These are phyloP conservation scores for Brenthis ino DNA, from an alignment of 2,888 invertebrate genomes.

Conservation along the genomic window DNA sequence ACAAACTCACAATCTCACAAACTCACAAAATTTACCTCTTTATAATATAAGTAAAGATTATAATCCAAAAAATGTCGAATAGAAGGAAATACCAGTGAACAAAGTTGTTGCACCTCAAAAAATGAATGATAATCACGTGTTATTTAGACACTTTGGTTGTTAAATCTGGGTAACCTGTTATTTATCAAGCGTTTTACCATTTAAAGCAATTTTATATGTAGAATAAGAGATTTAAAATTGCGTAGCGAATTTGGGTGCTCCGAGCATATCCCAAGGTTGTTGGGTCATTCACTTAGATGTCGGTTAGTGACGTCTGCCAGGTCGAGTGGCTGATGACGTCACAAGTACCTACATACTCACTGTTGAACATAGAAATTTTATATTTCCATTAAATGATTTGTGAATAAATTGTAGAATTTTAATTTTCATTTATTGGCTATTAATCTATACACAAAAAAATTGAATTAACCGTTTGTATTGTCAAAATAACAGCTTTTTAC, in stretches of 20 bases:
- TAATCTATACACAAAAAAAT: no score
- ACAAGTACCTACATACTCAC: constrained; percentile 11
- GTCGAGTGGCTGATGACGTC: constrained; percentile 32
- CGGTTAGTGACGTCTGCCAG: constrained; percentile 37
- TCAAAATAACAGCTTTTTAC: no score
- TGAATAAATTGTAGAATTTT: background rate
- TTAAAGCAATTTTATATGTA: constrained; percentile 27
- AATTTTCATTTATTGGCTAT: no score
- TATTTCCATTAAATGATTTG: background rate
- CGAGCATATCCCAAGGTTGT: constrained; percentile 41
- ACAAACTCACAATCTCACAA: no score
- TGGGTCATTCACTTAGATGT: constrained; percentile 38
- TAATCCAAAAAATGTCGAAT: background rate
- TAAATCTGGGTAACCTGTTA: constrained; percentile 17
- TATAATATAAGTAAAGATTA: no score
- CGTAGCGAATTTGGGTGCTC: constrained; percentile 37
- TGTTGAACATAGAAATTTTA: constrained; percentile 18
- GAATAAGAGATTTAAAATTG: constrained; percentile 24
- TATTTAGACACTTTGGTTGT: constrained; percentile 24
- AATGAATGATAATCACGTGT: constrained; percentile 5
- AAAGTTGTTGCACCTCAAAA: background rate
- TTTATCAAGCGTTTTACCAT: constrained; percentile 24
- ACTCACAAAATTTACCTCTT: no score
- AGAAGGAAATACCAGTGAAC: background rate
- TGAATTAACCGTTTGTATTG: no score